A percentile compares a stretch with the other conserved stretches of the same genome.
Evolutionary conservation across 37 sponge, comb jelly and placozoan species (phyloP).

Genomic region (Lycopodina hypogea): DNA sequence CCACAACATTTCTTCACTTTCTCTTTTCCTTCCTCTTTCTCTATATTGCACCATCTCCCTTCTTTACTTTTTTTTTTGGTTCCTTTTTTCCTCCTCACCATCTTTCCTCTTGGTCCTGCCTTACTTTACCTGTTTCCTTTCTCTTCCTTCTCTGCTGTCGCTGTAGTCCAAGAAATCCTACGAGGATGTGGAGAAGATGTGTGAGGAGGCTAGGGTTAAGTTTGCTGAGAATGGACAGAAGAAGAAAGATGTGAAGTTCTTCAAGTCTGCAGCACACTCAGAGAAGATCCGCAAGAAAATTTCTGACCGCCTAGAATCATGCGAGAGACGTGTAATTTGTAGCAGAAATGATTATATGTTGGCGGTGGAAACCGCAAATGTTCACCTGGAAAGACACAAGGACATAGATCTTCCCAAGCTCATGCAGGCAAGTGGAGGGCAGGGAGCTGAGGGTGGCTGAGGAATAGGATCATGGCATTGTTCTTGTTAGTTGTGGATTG

Average conservation of each 20-base stretch:
- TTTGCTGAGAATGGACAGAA: slow-evolving; percentile 59
- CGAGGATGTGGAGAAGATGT: slow-evolving; percentile 57
- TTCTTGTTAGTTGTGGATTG: no score
- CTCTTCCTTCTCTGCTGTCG: no score
- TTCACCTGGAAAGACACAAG: slow-evolving; percentile 46
- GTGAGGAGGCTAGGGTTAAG: slow-evolving; percentile 59
- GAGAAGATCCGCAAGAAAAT: slow-evolving; percentile 65
- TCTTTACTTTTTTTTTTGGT: neutral
- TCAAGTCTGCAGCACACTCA: slow-evolving; percentile 40
- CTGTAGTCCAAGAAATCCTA: slow-evolving; percentile 69
- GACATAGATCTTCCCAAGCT: slow-evolving; percentile 46
- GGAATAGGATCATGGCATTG: no score
- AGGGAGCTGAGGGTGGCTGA: no score
- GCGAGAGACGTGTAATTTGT: slow-evolving; percentile 69
- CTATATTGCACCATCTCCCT: neutral
- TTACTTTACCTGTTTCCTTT: no score
- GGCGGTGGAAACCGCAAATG: slow-evolving; percentile 53
- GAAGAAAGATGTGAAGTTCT: slow-evolving; percentile 58
- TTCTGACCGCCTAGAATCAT: slow-evolving; percentile 53
- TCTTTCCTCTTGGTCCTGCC: no score
- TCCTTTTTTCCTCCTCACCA: no score
- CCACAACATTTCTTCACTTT: neutral
- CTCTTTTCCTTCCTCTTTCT: slow-evolving; percentile 16
- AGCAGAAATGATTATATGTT: slow-evolving; percentile 82
- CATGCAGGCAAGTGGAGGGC: slow-evolving; percentile 51